Percentiles rank a stretch among this genome's conserved stretches.
These are phyloP conservation scores for Eueides isabella DNA, from an alignment of 1,140 invertebrate genomes.

Conservation along the genomic window DNA sequence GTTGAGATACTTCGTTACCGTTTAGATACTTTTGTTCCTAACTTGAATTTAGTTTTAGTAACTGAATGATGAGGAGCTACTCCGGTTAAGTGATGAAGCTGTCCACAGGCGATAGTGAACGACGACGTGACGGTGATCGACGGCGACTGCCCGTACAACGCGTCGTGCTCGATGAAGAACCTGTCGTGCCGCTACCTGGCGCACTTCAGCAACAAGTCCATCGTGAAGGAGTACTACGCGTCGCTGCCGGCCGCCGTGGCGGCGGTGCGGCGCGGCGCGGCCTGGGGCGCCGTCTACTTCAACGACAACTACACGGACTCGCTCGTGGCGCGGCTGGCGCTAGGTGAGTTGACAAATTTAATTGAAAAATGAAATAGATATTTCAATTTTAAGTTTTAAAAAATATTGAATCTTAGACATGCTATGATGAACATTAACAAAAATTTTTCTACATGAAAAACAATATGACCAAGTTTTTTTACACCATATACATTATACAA, in stretches of 20 bases:
- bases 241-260: conserved; percentile 82
- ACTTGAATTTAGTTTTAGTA: no score
- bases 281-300: conserved; percentile 94
- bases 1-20: no score
- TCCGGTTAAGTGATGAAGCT: no score
- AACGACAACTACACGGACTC: conserved; percentile 93
- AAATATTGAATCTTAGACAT: no score
- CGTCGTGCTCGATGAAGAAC: conserved; percentile 86
- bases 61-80: no score
- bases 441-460: no score
- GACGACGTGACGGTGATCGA: conserved; percentile 86
- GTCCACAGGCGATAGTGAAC: conserved; percentile 90
- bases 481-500: no score
- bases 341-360: conserved; percentile 81
- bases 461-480: no score
- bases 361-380: no score
- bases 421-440: no score
- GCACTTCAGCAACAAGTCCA: conserved; percentile 80
- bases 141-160: conserved; percentile 78
- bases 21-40: no score
- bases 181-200: conserved; percentile 67
- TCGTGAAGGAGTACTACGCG: conserved; percentile 87
- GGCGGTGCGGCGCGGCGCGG: conserved; percentile 88
- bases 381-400: no score
- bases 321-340: conserved; percentile 87